phyloP scores from a whole-genome alignment of 2,113 vertebrate genomes.

The Peromyscus leucopus region DNA sequence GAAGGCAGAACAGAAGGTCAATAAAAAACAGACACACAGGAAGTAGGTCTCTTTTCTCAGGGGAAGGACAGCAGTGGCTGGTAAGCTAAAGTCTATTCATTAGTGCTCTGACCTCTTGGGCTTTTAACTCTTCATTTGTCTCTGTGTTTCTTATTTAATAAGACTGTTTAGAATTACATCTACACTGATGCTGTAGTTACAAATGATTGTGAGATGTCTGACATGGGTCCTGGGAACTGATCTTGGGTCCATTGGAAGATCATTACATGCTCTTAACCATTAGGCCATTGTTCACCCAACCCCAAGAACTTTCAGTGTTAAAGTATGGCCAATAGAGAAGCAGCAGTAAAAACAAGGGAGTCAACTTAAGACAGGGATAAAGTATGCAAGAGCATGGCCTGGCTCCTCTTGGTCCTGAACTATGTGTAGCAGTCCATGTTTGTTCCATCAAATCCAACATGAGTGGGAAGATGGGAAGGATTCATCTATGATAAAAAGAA shows the following conservation, averaged over 20 bases:
- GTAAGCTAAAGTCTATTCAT: no score
- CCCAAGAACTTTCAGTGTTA: background rate
- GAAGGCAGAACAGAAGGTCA: no score
- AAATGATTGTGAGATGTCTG: background rate
- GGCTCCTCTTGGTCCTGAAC: background rate
- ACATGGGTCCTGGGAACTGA: background rate
- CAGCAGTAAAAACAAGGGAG: background rate
- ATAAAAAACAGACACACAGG: no score
- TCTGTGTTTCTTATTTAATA: no score
- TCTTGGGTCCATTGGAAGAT: background rate
- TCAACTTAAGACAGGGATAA: background rate
- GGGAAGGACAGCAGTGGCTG: no score
- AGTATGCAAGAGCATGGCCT: no score
- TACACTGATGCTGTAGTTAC: background rate
- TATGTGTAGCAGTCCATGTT: background rate
- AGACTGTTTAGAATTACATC: no score
- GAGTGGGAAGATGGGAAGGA: background rate
- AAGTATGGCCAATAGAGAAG: background rate
- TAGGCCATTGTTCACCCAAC: background rate
- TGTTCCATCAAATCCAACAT: background rate
- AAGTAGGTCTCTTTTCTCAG: no score
- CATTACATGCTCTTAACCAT: background rate
- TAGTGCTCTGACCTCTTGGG: no score
- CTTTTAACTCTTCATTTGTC: no score
- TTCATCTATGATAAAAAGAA: background rate